Conservation (phyloP, 1,140 invertebrate species). For the Drosophila lacteicornis region DNA sequence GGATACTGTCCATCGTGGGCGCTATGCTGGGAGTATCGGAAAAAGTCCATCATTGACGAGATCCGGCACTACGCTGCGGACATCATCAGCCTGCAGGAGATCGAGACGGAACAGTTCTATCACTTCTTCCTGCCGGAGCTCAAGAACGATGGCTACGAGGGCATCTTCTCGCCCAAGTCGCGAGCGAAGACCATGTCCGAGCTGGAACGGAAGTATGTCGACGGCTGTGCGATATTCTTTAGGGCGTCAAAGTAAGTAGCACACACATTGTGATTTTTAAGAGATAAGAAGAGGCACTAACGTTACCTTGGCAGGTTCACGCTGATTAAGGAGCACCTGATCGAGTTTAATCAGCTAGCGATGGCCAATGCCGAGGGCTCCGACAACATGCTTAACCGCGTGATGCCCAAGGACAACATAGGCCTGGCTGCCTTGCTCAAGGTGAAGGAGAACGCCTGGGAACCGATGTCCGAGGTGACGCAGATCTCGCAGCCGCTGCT, state of each 20-base stretch:
- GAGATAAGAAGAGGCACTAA: background rate
- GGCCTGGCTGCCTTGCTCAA: constrained; percentile 97
- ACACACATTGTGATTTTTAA: background rate
- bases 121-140: constrained; percentile 98
- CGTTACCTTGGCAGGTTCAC: constrained; percentile 90
- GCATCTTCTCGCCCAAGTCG: constrained; percentile 99
- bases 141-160: constrained; percentile 96
- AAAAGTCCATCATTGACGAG: constrained; percentile 98
- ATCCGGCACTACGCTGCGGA: constrained; percentile 98
- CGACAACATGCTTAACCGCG: constrained; percentile 99
- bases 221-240: constrained; percentile 99
- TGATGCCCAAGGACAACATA: constrained; percentile 99
- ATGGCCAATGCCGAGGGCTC: constrained; percentile 99
- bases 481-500: constrained; percentile 94
- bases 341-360: constrained; percentile 99
- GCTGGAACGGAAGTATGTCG: constrained; percentile 98
- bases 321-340: constrained; percentile 97
- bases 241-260: constrained; percentile 93
- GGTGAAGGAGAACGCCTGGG: constrained; percentile 97
- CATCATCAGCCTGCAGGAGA: constrained; percentile 99
- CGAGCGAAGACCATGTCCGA: constrained; percentile 99
- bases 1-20: constrained; percentile 99
- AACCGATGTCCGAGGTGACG: constrained; percentile 91
- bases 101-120: constrained; percentile 99
- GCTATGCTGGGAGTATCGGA: constrained; percentile 98